Evolutionary conservation across 2,113 vertebrate genomes (phyloP).

Genomic region (Neotragus moschatus): DNA sequence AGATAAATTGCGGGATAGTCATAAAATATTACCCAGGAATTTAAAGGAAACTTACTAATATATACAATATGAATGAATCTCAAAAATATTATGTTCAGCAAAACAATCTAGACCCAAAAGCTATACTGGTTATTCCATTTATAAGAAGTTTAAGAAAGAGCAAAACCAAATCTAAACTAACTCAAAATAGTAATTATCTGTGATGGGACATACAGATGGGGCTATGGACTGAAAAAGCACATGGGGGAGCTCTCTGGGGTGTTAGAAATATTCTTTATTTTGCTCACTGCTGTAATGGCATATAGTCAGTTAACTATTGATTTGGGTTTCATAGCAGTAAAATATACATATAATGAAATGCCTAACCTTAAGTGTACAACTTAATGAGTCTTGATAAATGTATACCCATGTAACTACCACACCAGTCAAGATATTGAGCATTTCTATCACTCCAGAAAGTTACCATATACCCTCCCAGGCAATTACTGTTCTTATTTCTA

Average conservation of each 20-base stretch:
- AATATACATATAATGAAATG: not conserved
- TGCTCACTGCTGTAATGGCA: not conserved
- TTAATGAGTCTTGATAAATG: not conserved
- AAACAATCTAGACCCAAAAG: slow-evolving; percentile 18
- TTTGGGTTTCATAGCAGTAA: not conserved
- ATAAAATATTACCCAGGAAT: slow-evolving; percentile 9
- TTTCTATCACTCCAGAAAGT: not conserved
- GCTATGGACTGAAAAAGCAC: not conserved
- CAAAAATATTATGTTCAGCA: slow-evolving; percentile 36
- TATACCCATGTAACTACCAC: not conserved
- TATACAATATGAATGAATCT: not conserved
- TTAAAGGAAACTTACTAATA: slow-evolving; percentile 12
- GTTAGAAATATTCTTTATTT: not conserved
- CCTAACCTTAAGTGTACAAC: not conserved
- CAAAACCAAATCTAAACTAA: slow-evolving; percentile 10
- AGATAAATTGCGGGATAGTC: not conserved
- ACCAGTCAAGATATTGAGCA: not conserved
- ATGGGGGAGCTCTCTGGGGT: not conserved
- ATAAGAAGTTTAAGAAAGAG: not conserved
- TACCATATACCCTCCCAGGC: not conserved
- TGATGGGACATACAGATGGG: not conserved
- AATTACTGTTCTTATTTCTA: not conserved
- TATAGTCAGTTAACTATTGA: not conserved
- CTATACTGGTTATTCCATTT: not conserved
- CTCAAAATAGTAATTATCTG: not conserved